Percentiles rank a stretch among this genome's conserved stretches.
These are phyloP conservation scores for Candidula unifasciata DNA, from an alignment of 2,888 invertebrate species.

Conservation along the genomic window DNA sequence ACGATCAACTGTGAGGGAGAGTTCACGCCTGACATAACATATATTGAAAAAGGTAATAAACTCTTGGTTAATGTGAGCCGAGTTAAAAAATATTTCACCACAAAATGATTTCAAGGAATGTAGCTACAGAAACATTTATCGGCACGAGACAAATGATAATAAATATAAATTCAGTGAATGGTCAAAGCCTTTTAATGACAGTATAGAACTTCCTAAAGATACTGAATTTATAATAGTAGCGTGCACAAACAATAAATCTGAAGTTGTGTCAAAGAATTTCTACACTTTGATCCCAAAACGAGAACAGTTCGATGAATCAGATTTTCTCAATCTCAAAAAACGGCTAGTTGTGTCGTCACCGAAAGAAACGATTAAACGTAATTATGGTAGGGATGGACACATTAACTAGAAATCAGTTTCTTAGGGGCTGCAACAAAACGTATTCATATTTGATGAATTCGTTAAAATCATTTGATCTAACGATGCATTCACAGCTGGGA, in stretches of 20 bases:
- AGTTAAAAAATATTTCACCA: no score
- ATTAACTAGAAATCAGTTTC: constrained; percentile 89
- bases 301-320: constrained; percentile 59
- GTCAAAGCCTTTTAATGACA: constrained; percentile 51
- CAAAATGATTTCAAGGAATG: no score
- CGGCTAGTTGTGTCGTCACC: constrained; percentile 51
- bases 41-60: no score
- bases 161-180: background rate
- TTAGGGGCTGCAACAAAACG: constrained; percentile 88
- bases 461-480: constrained; percentile 85
- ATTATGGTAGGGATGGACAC: constrained; percentile 90
- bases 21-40: no score
- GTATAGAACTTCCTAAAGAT: constrained; percentile 53
- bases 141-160: no score
- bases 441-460: constrained; percentile 81
- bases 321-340: constrained; percentile 68
- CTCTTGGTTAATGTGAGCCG: no score
- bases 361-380: constrained; percentile 82
- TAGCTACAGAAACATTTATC: no score
- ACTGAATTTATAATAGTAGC: constrained; percentile 70
- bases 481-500: constrained; percentile 94
- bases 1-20: no score
- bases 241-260: constrained; percentile 60
- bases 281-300: constrained; percentile 37
- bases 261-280: no score